Evolutionary conservation across 2,797 vertebrate genomes (phyloP).

Genomic region (Rhyacichthys aspro): DNA sequence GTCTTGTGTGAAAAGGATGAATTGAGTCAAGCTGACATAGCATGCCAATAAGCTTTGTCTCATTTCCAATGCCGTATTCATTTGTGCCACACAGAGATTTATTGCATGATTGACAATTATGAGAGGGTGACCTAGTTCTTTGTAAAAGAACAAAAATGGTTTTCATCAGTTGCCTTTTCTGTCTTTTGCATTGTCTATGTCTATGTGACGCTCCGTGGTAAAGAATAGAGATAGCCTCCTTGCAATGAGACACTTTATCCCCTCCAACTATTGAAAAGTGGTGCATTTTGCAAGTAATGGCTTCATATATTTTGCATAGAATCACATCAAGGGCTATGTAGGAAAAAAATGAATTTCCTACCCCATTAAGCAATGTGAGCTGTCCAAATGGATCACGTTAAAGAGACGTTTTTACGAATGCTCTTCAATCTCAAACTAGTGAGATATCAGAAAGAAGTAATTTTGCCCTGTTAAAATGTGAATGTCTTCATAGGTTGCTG

Average conservation of each 20-base stretch:
- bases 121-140: conserved; percentile 91
- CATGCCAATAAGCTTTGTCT: conserved; percentile 92
- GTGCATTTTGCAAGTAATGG: conserved; percentile 73
- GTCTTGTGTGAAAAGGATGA: conserved; percentile 88
- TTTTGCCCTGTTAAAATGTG: conserved; percentile 13
- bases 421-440: conserved; percentile 66
- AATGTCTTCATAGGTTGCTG: conserved; percentile 11
- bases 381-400: conserved; percentile 71
- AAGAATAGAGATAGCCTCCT: conserved; percentile 72
- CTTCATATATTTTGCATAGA: conserved; percentile 81
- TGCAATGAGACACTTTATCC: conserved; percentile 55
- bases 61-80: conserved; percentile 88
- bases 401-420: conserved; percentile 71
- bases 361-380: conserved; percentile 77
- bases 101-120: conserved; percentile 94
- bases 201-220: conserved; percentile 54
- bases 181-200: conserved; percentile 75
- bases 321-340: conserved; percentile 72
- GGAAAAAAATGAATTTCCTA: conserved; percentile 76
- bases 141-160: conserved; percentile 87
- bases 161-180: conserved; percentile 83
- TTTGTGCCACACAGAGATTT: conserved; percentile 89
- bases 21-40: conserved; percentile 89
- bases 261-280: conserved; percentile 64
- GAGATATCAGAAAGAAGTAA: conserved; percentile 43